Evolutionary conservation across 2,113 vertebrate species (phyloP).

Genomic region (Phycodurus eques): DNA sequence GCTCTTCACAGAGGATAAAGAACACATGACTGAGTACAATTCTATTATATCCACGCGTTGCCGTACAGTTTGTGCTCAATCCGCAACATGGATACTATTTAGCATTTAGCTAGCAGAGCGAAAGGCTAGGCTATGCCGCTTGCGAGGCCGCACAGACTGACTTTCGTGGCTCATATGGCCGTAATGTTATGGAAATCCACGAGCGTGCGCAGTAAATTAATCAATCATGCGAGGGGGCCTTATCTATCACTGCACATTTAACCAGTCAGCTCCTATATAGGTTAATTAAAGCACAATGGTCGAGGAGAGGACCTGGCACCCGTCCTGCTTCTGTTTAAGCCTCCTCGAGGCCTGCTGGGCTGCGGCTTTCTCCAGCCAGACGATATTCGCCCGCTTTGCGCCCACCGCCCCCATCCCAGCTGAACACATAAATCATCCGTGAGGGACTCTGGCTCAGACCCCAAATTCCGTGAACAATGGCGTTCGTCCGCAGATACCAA

Average conservation of each 20-base stretch:
- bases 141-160: conserved; percentile 35
- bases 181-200: conserved; percentile 70
- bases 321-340: conserved; percentile 72
- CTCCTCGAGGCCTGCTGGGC: conserved; percentile 70
- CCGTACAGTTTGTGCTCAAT: too few relatives aligned
- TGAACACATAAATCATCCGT: conserved; percentile 69
- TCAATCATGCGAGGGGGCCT: conserved; percentile 74
- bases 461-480: conserved; percentile 64
- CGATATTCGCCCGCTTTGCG: conserved; percentile 66
- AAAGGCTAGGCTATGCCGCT: neutral
- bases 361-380: conserved; percentile 63
- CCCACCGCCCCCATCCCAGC: conserved; percentile 56
- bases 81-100: too few relatives aligned
- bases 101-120: too few relatives aligned
- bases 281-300: conserved; percentile 80
- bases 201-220: conserved; percentile 70
- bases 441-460: conserved; percentile 56
- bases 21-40: too few relatives aligned
- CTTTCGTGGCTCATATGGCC: conserved; percentile 53
- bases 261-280: conserved; percentile 71
- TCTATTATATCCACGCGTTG: too few relatives aligned
- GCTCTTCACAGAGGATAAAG: too few relatives aligned
- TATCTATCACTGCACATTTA: conserved; percentile 78
- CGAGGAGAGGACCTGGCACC: conserved; percentile 72
- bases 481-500: conserved; percentile 62